Percentiles rank a stretch among this genome's conserved stretches.
Evolutionary conservation across 2,797 vertebrate genomes (phyloP).

Genomic region (Gymnothorax reevesii): DNA sequence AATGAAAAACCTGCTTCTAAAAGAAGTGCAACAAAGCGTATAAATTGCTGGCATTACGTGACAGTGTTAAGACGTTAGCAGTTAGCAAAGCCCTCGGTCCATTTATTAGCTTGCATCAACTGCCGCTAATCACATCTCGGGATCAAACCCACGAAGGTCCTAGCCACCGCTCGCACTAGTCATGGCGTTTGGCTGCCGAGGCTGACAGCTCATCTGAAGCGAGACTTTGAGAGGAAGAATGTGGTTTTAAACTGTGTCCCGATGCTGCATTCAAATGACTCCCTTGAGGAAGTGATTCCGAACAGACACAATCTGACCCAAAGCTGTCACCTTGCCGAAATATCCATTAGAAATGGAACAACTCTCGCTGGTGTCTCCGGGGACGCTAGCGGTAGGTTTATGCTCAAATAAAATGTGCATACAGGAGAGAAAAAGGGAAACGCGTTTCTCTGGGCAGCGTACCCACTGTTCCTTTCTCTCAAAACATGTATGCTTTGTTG

Average conservation of each 20-base stretch:
- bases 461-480: background rate
- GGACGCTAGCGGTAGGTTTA: background rate
- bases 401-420: background rate
- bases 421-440: background rate
- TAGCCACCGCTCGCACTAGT: background rate
- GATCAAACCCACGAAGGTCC: too few relatives aligned
- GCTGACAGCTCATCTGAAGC: background rate
- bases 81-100: background rate
- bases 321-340: background rate
- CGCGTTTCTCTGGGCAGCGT: background rate
- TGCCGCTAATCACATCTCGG: background rate
- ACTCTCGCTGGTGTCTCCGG: background rate
- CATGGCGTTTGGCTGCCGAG: background rate
- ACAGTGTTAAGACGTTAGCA: background rate
- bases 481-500: background rate
- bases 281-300: background rate
- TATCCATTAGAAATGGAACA: background rate
- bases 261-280: background rate
- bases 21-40: background rate
- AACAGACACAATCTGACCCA: background rate
- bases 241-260: background rate
- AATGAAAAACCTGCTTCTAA: background rate
- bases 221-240: background rate
- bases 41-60: background rate
- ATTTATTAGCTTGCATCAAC: background rate